Base-by-base conservation (phyloP, 2,797 vertebrate genomes). In the Xerus rutilus region DNA sequence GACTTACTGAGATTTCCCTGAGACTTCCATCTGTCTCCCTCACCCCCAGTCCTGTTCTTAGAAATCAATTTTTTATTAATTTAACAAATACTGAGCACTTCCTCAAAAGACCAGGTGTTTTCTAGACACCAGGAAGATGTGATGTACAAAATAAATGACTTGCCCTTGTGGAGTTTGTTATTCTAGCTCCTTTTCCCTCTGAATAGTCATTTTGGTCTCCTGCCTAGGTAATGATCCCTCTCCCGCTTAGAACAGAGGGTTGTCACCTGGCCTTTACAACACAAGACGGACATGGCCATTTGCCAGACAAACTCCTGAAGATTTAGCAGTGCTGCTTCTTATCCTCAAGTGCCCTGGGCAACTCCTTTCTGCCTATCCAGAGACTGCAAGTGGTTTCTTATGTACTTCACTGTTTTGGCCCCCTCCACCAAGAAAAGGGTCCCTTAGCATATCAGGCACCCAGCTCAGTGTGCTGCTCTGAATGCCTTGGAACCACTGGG, bases 61-160 rank as follows among this genome's bases (percentile, higher is more conserved):
- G 47, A 92, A 92, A 88, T 54, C 25, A 62, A 10, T 13, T 11
- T 81, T 17, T 43, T 52, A 28, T 76, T 86, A 59, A 59, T 43
- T 83, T 86, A 81, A 89, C 13, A 91, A 93, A 67, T 73, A 84
- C 54, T 35, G 57, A 93, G 65, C 17, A 49, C 28, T 49, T 87
- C 10, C 23, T 57, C 32, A 65, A 78, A 95, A 70, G 49, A 52
- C 20, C 15, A 70, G 57, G 45, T 9, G 77, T 79, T 93, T 62
- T 28, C 28, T 52, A 65, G 65, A 86, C 7, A 43, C 21, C 28
- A 83, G 23, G 32, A 92, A 73, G 81, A 64, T 43, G 30, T 5
- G 7, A 39, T 3, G 3, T 28, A 4, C 15, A 39, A 64, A 54
- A 28, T 70, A n/a, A 84, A 30, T 70, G 43, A 32, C 39, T 67